Percentiles rank a stretch among this genome's conserved stretches.
Conservation (phyloP, 2,797 vertebrate genomes). For the Odontamblyopus lacepedii region DNA sequence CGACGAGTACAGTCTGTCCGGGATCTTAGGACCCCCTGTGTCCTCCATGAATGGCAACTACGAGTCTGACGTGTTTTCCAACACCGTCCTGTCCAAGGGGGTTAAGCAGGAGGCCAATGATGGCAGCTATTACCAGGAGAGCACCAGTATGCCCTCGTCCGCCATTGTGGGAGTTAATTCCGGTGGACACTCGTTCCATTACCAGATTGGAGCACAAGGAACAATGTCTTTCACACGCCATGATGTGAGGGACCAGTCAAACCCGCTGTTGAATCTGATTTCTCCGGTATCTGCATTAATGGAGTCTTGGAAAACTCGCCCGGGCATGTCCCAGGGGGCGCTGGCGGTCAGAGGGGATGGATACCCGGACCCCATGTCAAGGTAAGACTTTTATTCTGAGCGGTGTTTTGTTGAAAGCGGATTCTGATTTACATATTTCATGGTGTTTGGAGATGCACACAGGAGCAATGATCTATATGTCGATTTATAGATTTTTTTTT, state of each 20-base stretch:
- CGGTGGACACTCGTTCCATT: slow-evolving; percentile 98
- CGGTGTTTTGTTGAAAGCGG: not conserved
- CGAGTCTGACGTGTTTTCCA: slow-evolving; percentile 89
- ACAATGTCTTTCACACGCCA: slow-evolving; percentile 95
- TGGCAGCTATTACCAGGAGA: slow-evolving; percentile 94
- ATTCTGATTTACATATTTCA: not conserved
- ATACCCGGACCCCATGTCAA: slow-evolving; percentile 89
- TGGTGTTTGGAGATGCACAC: not conserved
- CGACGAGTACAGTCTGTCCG: slow-evolving; percentile 97
- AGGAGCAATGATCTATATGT: too few relatives aligned
- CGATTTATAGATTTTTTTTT: too few relatives aligned
- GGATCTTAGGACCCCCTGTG: slow-evolving; percentile 96
- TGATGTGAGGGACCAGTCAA: slow-evolving; percentile 90
- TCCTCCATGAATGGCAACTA: slow-evolving; percentile 90
- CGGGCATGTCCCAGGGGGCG: slow-evolving; percentile 79
- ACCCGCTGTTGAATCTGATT: slow-evolving; percentile 96
- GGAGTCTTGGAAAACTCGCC: slow-evolving; percentile 93
- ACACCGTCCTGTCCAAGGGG: slow-evolving; percentile 85
- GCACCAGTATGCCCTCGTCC: slow-evolving; percentile 87
- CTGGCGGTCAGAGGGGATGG: slow-evolving; percentile 88
- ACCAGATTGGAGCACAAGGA: slow-evolving; percentile 98
- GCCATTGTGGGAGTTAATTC: slow-evolving; percentile 99
- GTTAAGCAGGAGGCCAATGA: slow-evolving; percentile 96
- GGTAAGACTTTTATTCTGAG: slow-evolving; percentile 60
- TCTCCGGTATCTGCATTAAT: slow-evolving; percentile 91